Evolutionary conservation across 2,888 invertebrate species (phyloP), one percentile per base, ranked within the genome.

Genomic region (Meiosimyza decipiens): DNA sequence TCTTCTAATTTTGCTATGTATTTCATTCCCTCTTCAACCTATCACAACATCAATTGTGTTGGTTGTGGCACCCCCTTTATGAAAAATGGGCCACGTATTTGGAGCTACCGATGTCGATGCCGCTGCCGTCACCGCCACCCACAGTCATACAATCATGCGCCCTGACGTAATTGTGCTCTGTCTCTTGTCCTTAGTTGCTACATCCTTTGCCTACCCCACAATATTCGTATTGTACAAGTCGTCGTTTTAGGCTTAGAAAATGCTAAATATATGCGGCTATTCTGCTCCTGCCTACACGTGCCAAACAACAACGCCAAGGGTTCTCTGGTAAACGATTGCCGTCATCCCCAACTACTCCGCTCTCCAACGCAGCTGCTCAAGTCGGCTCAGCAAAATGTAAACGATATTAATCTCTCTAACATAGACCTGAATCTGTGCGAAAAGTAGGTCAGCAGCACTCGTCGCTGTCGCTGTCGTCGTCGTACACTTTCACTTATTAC

Each of bases 401-500:
- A 82, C 82, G 80, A 82, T 82, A 82, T 82, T 83, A 84, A 84
- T 84, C 83, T 84, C 82, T 87, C 91, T 92, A 93, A 94, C 94
- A 94, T 94, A 94, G 94, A 94, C 94, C 94, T 94, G 94, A 93
- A 94, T 94, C 92, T 91, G 90, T 80, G 67, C 70, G 69, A 92
- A 94, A 95, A 94, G 94, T 94, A 92, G 94, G 94, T 94, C 94
- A 93, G 91, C 80, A 78, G 75, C 76, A 79, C 75, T 78, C 73
- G 72, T 72, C 40, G 40, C 40, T 40, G 40, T 40, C 9, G 40
- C 2, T 2, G 40, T 40, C 40, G 40, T 7, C 40, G 40, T 40
- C 40, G 40, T 90, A 93, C 92, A 93, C 93, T 93, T 93, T 93
- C 93, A 93, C 93, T 93, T 92, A 92, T 93, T 92, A 92, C 92